phyloP scores from a whole-genome alignment of 2,113 vertebrate species.

The Piprites chloris region DNA sequence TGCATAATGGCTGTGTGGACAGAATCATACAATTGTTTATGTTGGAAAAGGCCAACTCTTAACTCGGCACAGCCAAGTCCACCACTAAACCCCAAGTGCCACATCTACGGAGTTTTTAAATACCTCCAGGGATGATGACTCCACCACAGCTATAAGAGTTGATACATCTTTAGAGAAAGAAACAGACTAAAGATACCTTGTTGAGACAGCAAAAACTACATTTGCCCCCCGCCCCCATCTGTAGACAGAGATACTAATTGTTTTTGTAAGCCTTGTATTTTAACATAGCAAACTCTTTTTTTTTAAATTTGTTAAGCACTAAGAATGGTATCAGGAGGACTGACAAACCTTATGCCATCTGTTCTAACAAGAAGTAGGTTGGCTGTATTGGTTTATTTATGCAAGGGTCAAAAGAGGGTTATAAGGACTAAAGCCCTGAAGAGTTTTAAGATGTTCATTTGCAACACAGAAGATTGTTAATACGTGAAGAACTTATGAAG shows the following conservation, averaged over 20 bases:
- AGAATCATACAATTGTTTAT: fast-evolving
- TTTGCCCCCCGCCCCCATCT: background rate
- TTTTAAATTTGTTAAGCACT: background rate
- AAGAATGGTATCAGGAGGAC: background rate
- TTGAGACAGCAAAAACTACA: background rate
- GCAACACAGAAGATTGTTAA: background rate
- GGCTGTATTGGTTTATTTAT: background rate
- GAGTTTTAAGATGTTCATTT: background rate
- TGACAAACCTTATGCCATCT: background rate
- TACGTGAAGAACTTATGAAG: background rate
- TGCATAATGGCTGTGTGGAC: background rate
- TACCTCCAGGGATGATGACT: background rate
- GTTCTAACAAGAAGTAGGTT: background rate
- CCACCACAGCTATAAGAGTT: background rate
- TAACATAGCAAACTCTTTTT: background rate
- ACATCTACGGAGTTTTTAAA: background rate
- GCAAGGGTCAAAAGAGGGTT: background rate
- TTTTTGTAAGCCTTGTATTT: background rate
- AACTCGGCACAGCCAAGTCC: background rate
- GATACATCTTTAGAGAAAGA: background rate
- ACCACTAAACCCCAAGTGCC: background rate
- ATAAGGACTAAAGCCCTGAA: background rate
- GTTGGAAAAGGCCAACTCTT: background rate
- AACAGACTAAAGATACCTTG: background rate
- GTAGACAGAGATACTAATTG: background rate